Conservation (phyloP, 2,888 invertebrate species). For the Gari tellinella region DNA sequence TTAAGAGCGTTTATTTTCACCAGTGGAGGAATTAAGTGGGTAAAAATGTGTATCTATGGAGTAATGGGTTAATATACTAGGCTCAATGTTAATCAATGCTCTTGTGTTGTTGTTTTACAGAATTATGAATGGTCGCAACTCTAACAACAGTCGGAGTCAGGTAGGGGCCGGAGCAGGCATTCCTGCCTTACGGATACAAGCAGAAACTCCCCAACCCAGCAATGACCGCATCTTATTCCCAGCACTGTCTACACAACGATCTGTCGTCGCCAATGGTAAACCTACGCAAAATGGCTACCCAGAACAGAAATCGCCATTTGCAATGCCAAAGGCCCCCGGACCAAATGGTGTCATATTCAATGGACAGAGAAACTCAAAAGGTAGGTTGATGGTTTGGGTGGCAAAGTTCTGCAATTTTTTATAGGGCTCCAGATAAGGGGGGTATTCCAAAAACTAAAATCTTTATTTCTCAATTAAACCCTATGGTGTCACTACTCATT, state of each 20-base stretch:
- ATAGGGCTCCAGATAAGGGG: too few species aligned
- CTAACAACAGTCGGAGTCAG: conserved; percentile 60
- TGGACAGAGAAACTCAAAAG: conserved; percentile 7
- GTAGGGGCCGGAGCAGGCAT: conserved; percentile 60
- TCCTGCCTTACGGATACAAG: conserved; percentile 76
- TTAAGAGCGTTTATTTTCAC: too few species aligned
- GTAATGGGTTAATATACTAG: background rate
- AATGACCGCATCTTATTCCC: conserved; percentile 67
- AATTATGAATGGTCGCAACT: conserved; percentile 74
- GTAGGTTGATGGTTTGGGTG: too few species aligned
- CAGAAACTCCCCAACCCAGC: conserved; percentile 76
- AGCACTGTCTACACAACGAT: conserved; percentile 43
- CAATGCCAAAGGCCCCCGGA: conserved; percentile 57
- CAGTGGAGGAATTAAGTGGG: too few species aligned
- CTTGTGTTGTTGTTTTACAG: conserved; percentile 59
- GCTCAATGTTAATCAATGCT: too few species aligned
- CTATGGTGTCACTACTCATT: too few species aligned
- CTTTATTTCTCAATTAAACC: too few species aligned
- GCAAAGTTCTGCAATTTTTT: too few species aligned
- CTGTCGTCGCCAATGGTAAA: conserved; percentile 67
- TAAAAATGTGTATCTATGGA: background rate
- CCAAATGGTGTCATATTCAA: conserved; percentile 50
- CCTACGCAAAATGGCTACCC: conserved; percentile 62
- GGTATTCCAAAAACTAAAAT: too few species aligned
- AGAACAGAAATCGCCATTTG: conserved; percentile 58